phyloP scores from a whole-genome alignment of 1,140 invertebrate genomes.

The Araneus ventricosus region DNA sequence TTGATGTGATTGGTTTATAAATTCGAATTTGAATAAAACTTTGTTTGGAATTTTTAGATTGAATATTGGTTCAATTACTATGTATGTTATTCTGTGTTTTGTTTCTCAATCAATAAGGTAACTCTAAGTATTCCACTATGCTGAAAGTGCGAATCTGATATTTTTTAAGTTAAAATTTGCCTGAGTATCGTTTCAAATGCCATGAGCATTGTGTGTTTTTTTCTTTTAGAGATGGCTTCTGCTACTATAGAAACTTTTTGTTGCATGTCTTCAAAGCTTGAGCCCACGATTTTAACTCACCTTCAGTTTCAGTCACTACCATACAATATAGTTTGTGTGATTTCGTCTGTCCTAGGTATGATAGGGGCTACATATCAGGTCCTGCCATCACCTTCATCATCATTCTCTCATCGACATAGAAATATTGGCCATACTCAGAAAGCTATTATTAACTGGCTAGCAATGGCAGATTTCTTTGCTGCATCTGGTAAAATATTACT shows the following conservation, averaged over 20 bases:
- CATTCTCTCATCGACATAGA: constrained; percentile 82
- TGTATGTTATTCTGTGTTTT: too few relatives aligned
- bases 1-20: too few relatives aligned
- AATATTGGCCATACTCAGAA: constrained; percentile 84
- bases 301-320: constrained; percentile 40
- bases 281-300: constrained; percentile 42
- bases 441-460: constrained; percentile 88
- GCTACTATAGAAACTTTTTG: constrained; percentile 70
- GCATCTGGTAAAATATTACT: constrained; percentile 83
- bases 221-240: constrained; percentile 58
- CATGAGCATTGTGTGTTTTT: too few relatives aligned
- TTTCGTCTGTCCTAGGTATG: constrained; percentile 87
- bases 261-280: constrained; percentile 29
- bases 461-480: constrained; percentile 88
- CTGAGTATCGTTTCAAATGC: too few relatives aligned
- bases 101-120: too few relatives aligned
- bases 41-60: too few relatives aligned
- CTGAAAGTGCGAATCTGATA: too few relatives aligned
- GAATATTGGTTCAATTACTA: too few relatives aligned
- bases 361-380: constrained; percentile 86
- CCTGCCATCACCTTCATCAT: constrained; percentile 81
- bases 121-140: too few relatives aligned
- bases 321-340: constrained; percentile 85
- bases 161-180: too few relatives aligned
- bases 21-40: too few relatives aligned